Percentiles rank a stretch among this genome's conserved stretches.
phyloP scores from a whole-genome alignment of 2,113 vertebrate species.

The Etia nguti region DNA sequence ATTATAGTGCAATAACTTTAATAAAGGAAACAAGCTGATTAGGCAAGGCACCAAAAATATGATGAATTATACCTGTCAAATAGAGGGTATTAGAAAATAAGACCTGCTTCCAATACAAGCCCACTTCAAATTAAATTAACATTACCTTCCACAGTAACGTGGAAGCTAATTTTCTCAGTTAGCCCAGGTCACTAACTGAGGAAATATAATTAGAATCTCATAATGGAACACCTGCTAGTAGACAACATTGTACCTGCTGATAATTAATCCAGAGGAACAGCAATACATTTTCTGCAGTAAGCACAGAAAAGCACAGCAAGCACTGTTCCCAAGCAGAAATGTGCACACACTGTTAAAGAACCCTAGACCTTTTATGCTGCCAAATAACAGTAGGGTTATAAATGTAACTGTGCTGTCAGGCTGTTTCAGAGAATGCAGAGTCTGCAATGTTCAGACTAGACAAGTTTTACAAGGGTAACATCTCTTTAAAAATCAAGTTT shows the following conservation, averaged over 20 bases:
- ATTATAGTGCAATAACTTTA: not conserved
- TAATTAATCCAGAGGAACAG: constrained; percentile 5
- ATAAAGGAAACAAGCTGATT: not conserved
- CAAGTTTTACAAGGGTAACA: not conserved
- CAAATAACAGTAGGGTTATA: not conserved
- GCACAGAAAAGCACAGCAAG: not conserved
- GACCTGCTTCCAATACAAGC: not conserved
- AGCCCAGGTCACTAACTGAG: not conserved
- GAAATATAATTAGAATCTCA: not conserved
- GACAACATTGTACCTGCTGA: not conserved
- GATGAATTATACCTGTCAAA: not conserved
- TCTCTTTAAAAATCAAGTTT: not conserved
- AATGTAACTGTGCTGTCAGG: not conserved
- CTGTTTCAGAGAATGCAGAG: not conserved
- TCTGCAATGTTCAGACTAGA: not conserved
- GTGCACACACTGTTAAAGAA: not conserved
- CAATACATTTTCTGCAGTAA: not conserved
- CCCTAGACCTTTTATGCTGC: not conserved
- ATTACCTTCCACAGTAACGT: not conserved
- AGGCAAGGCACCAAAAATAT: not conserved
- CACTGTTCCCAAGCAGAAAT: not conserved
- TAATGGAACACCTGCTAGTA: not conserved
- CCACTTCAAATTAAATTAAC: not conserved
- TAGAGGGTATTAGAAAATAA: not conserved
- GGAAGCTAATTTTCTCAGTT: not conserved